These are phyloP conservation scores for Melanaphis sacchari DNA, from an alignment of 1,140 invertebrate species.

Conservation along the genomic window DNA sequence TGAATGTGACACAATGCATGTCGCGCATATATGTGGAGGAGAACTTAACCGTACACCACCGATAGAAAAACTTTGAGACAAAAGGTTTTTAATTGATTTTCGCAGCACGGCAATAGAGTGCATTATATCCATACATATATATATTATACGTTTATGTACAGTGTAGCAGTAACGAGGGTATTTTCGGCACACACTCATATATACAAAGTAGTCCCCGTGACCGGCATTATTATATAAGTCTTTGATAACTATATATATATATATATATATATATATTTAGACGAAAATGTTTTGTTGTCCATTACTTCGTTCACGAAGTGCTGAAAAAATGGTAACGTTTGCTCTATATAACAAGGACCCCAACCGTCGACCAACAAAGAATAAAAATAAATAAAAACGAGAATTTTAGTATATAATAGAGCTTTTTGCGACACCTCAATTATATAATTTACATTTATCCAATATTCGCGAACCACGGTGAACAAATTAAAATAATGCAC, in stretches of 20 bases:
- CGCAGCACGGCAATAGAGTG: not conserved
- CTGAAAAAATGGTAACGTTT: not conserved
- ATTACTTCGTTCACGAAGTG: not conserved
- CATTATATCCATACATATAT: not conserved
- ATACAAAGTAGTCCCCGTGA: not conserved
- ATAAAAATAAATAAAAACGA: not conserved
- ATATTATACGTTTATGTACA: not conserved
- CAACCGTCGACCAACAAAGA: not conserved
- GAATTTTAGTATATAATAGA: not conserved
- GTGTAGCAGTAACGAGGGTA: not conserved
- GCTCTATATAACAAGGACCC: not conserved
- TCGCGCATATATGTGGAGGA: not conserved
- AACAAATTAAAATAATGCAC: not conserved
- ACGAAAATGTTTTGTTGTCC: not conserved
- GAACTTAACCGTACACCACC: not conserved
- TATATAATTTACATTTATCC: not conserved
- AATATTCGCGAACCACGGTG: not conserved
- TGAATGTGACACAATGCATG: not conserved
- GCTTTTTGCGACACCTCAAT: not conserved
- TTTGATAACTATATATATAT: not conserved
- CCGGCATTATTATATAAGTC: not conserved
- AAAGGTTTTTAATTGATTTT: constrained; percentile 40
- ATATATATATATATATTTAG: no score
- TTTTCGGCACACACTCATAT: not conserved
- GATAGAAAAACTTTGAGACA: constrained; percentile 17